These are phyloP conservation scores for Osmerus mordax DNA, from an alignment of 2,113 vertebrate genomes.

Conservation along the genomic window DNA sequence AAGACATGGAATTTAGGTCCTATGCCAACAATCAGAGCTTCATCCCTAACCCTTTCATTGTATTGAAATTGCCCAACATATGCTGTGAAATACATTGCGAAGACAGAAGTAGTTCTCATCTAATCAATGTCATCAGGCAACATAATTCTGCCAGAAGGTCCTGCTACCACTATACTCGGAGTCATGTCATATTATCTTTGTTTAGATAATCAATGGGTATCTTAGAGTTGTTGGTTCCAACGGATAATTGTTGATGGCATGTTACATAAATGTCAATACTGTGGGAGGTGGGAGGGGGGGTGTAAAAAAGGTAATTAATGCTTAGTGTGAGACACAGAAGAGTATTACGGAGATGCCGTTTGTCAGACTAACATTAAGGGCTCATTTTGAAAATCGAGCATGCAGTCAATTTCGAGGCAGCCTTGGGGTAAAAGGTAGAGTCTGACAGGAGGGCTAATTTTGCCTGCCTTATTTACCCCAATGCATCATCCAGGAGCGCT, in stretches of 20 bases:
- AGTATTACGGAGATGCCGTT: slow-evolving; percentile 86
- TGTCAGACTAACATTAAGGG: slow-evolving; percentile 96
- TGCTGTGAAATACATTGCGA: too few relatives aligned
- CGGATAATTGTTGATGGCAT: slow-evolving; percentile 8
- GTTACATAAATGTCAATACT: slow-evolving; percentile 37
- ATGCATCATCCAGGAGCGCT: slow-evolving; percentile 93
- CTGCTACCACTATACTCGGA: too few relatives aligned
- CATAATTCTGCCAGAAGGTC: too few relatives aligned
- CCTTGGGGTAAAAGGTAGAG: slow-evolving; percentile 92
- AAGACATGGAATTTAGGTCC: too few relatives aligned
- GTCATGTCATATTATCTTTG: too few relatives aligned
- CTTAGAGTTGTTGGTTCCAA: too few relatives aligned
- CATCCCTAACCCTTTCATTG: too few relatives aligned
- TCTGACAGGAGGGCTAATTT: slow-evolving; percentile 96
- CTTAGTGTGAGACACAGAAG: slow-evolving; percentile 87
- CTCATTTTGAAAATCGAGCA: slow-evolving; percentile 99
- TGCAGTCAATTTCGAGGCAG: slow-evolving; percentile 98
- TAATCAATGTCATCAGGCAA: too few relatives aligned
- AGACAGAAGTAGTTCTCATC: too few relatives aligned
- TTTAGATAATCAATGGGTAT: too few relatives aligned
- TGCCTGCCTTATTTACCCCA: slow-evolving; percentile 97
- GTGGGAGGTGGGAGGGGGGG: neutral
- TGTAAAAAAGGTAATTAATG: slow-evolving; percentile 95
- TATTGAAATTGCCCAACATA: too few relatives aligned
- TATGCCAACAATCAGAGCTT: too few relatives aligned